Evolutionary conservation across 1,140 invertebrate species (phyloP).

Genomic region (Maconellicoccus hirsutus): DNA sequence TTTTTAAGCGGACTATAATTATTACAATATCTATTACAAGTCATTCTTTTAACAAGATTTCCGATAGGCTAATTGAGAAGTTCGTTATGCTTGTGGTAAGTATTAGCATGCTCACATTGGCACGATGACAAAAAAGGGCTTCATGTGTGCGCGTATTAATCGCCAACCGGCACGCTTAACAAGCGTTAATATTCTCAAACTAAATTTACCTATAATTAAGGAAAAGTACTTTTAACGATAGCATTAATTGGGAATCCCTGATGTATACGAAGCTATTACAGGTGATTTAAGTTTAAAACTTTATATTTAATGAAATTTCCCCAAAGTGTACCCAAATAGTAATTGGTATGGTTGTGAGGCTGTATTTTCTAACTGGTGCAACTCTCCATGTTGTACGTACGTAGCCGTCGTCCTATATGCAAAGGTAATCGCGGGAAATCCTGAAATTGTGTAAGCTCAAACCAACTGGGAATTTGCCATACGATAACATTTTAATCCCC

Average conservation of each 20-base stretch:
- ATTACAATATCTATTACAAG: no score
- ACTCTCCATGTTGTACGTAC: not conserved
- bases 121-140: no score
- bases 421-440: not conserved
- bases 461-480: constrained; percentile 3
- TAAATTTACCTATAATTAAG: not conserved
- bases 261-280: constrained; percentile 2
- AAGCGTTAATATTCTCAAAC: not conserved
- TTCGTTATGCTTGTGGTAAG: no score
- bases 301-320: constrained; percentile 1
- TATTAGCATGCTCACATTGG: no score
- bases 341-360: not conserved
- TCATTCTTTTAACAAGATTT: no score
- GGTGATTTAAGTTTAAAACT: constrained; percentile 3
- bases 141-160: no score
- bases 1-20: no score
- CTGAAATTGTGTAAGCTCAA: constrained; percentile 8
- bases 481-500: constrained; percentile 6
- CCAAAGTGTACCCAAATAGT: not conserved
- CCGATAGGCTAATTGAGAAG: no score
- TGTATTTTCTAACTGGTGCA: not conserved
- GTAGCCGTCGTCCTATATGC: not conserved
- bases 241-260: constrained; percentile 7
- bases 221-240: constrained; percentile 5
- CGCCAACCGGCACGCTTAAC: not conserved